phyloP scores from a whole-genome alignment of 2,113 vertebrate species.

The Burhinus oedicnemus region DNA sequence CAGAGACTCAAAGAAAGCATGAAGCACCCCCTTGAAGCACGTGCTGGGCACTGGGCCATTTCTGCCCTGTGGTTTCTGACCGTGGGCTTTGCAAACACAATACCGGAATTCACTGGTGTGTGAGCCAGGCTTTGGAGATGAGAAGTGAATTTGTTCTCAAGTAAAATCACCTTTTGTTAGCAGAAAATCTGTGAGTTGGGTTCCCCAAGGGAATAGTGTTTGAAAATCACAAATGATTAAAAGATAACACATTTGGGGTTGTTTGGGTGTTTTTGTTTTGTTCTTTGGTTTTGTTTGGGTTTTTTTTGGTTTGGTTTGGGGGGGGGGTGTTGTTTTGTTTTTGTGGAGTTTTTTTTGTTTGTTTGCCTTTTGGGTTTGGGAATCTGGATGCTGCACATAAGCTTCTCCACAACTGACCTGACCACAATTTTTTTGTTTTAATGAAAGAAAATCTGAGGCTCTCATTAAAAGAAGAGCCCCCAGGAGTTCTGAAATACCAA shows the following conservation, averaged over 20 bases:
- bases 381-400: background rate
- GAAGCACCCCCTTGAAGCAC: background rate
- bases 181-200: background rate
- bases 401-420: background rate
- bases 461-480: background rate
- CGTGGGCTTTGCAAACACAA: background rate
- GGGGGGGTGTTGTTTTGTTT: background rate
- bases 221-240: constrained; percentile 31
- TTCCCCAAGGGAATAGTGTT: background rate
- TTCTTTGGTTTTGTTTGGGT: accelerated
- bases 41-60: background rate
- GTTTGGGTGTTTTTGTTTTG: too few species aligned
- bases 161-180: constrained; percentile 26
- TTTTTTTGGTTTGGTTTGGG: background rate
- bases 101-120: constrained; percentile 1
- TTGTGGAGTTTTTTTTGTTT: background rate
- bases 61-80: background rate
- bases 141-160: constrained; percentile 35
- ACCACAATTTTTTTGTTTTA: background rate
- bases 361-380: background rate
- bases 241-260: background rate
- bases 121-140: constrained; percentile 3
- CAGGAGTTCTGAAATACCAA: background rate
- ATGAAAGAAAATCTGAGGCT: background rate
- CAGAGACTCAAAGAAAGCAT: background rate